Evolutionary conservation across 2,888 invertebrate species (phyloP).

Genomic region (Drosophila aldrichi): DNA sequence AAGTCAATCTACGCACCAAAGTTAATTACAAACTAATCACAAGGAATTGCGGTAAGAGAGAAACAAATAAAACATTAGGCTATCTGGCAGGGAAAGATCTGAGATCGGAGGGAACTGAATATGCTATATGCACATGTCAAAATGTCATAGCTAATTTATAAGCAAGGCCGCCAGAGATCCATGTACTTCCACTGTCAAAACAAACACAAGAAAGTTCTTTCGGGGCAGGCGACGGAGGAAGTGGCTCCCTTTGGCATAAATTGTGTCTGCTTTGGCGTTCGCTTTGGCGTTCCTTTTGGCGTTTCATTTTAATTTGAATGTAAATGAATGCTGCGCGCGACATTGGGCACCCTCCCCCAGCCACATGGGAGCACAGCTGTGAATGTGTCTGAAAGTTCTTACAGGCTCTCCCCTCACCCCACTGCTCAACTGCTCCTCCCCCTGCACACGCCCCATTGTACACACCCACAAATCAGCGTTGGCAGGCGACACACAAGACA

Average conservation of each 20-base stretch:
- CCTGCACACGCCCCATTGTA: neutral
- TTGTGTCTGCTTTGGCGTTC: conserved; percentile 17
- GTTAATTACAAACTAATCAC: conserved; percentile 76
- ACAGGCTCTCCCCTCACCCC: neutral
- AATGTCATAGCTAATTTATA: conserved; percentile 73
- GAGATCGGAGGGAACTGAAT: conserved; percentile 27
- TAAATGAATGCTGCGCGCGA: conserved; percentile 75
- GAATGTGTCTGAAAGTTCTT: conserved; percentile 39
- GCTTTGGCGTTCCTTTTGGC: conserved; percentile 58
- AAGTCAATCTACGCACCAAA: conserved; percentile 49
- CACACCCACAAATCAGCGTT: conserved; percentile 59
- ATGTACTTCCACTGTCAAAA: conserved; percentile 73
- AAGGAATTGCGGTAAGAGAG: conserved; percentile 9
- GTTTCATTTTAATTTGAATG: conserved; percentile 81
- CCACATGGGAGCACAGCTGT: conserved; percentile 63
- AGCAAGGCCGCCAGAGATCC: conserved; percentile 67
- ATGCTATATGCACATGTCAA: conserved; percentile 61
- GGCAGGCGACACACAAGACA: conserved; percentile 30
- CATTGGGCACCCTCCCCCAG: conserved; percentile 40
- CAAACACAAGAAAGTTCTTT: conserved; percentile 29
- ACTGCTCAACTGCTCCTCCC: neutral
- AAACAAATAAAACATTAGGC: conserved; percentile 72
- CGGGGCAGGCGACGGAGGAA: neutral
- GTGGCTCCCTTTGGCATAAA: conserved; percentile 13
- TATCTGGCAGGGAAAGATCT: conserved; percentile 64